Evolutionary conservation across 1,140 invertebrate species (phyloP), one percentile per base, ranked within the genome.

Genomic region (Dreissena polymorpha): DNA sequence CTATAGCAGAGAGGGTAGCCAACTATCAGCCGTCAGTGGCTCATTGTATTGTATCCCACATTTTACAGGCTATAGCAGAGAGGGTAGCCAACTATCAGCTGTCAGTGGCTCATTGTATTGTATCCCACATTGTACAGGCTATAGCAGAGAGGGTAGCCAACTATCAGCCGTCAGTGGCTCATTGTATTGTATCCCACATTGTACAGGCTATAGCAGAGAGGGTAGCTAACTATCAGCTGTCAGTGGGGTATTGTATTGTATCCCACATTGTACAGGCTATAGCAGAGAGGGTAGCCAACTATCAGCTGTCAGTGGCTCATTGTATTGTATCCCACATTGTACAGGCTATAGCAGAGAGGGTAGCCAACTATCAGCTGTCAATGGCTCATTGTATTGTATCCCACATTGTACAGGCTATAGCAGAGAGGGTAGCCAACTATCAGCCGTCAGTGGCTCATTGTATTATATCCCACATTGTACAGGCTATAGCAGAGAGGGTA

Each of bases 401-500:
- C n/a, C n/a, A n/a, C n/a, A n/a, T n/a, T n/a, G n/a, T n/a, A 39
- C 39, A 91, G 90, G 78, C 77, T 23, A 65, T 91, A 73, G 85
- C 85, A 71, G 84, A 90, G 64, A 88, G 86, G 49, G 57, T 92
- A 23, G 80, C 80, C 23, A 86, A 85, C 14, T 88, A 87, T 67
- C 83, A 89, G 55, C 86, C 87, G 16, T 80, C 86, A 5, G 78
- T 91, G n/a, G 76, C 81, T 0, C 85, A 90, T n/a, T n/a, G n/a
- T n/a, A n/a, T n/a, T n/a, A n/a, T n/a, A n/a, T n/a, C n/a, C n/a
- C n/a, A n/a, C n/a, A n/a, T n/a, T n/a, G n/a, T n/a, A 39, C 39
- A 91, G 90, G 78, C 77, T 23, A 65, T 91, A 73, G 85, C 85
- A 71, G 84, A 90, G 64, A 88, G 86, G 49, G 57, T 92, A 23